Base-by-base conservation (phyloP, 1,140 invertebrate species). In the Maconellicoccus hirsutus region DNA sequence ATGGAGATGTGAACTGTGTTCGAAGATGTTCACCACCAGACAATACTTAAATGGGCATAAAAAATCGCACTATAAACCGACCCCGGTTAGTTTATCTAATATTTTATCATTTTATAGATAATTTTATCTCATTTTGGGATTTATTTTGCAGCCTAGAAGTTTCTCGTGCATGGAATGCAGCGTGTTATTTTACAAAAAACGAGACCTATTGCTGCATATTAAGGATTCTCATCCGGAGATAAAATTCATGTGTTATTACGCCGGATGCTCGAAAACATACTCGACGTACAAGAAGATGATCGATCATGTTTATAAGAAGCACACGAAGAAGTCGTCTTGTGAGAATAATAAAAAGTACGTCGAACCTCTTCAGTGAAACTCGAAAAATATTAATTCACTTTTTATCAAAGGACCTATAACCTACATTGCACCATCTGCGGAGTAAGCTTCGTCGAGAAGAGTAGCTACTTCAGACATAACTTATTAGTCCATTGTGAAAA, bases 41-140 rank as follows among this genome's bases (percentile, higher is more conserved):
- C 73, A 74, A 63, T 75, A 70, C 63, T 66, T 71, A 27, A 73
- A 71, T 25, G 70, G 52, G 26, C 73, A 71, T 70, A 72, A 70
- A 33, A 69, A 71, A 59, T 52, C 73, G 16, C 73, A 73, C 25
- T 27, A 2, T 21, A 70, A 33, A 26, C 12, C 27, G 7, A 25
- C 10, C n/a, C 27, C 19, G 61, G 29, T 59, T 1, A 19, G 42
- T 52, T 52, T n/a, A n/a, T n/a, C n/a, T n/a, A n/a, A n/a, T n/a
- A n/a, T n/a, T n/a, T n/a, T n/a, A n/a, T 38, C 14, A 38, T 38
- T 38, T 38, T 38, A 14, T 38, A n/a, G n/a, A 7, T 38, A 38
- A 6, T 38, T 38, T 38, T 14, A 38, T 38, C 14, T 38, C 14
- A 14, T 38, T 38, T 38, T 38, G 14, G 33, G 33, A n/a, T n/a